Conservation (phyloP, 2,797 vertebrate species). For the Calcarius lapponicus region DNA sequence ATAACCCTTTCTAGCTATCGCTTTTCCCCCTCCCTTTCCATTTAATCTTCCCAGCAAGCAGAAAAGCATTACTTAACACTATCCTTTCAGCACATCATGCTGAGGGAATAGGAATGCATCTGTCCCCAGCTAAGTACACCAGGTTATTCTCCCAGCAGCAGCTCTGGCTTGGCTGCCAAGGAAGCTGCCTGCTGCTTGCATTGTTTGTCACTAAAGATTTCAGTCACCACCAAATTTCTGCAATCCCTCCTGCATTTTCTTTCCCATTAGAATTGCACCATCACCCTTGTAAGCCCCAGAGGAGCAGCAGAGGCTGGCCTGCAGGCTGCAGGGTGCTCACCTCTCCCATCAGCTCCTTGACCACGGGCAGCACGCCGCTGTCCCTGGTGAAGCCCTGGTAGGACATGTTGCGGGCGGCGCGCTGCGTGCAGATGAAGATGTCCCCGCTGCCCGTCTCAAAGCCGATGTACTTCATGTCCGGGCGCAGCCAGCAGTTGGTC, state of each 20-base stretch:
- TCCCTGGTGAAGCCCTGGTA: slow-evolving; percentile 94
- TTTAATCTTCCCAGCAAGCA: neutral
- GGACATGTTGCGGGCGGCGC: slow-evolving; percentile 95
- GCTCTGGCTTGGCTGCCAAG: neutral
- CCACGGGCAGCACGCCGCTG: slow-evolving; percentile 87
- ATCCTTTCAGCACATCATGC: neutral
- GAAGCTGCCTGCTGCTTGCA: neutral
- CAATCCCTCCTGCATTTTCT: neutral
- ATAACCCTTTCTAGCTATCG: neutral
- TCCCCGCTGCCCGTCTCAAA: slow-evolving; percentile 88
- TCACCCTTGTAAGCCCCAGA: neutral
- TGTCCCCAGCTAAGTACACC: neutral
- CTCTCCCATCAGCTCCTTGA: slow-evolving; percentile 95
- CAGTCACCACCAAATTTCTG: too few species aligned
- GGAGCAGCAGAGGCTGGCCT: neutral
- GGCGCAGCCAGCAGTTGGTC: slow-evolving; percentile 97
- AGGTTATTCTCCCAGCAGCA: neutral
- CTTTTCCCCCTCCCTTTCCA: neutral
- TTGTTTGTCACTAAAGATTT: neutral
- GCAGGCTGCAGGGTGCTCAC: slow-evolving; percentile 67
- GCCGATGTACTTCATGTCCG: slow-evolving; percentile 94
- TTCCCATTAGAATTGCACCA: neutral
- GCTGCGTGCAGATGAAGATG: slow-evolving; percentile 88
- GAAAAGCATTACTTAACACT: accelerated
- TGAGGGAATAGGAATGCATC: neutral